Percentiles rank a stretch among this genome's conserved stretches.
These are phyloP conservation scores for Timandra comae DNA, from an alignment of 2,888 invertebrate genomes.

Conservation along the genomic window DNA sequence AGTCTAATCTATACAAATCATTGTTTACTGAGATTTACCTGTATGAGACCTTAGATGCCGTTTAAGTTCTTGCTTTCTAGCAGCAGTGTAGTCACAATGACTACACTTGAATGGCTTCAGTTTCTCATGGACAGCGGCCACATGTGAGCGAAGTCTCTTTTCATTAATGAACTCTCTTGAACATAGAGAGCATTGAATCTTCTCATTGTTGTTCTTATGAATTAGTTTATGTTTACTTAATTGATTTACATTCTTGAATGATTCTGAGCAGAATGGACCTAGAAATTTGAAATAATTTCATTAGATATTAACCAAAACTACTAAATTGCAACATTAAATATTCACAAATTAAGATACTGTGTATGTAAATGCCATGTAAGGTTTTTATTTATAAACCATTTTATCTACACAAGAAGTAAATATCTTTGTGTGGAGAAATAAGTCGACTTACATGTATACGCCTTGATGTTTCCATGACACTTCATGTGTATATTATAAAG, in stretches of 20 bases:
- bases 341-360: too few relatives aligned
- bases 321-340: too few relatives aligned
- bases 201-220: slow-evolving; percentile 61
- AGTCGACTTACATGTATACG: too few relatives aligned
- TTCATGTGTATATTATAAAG: slow-evolving; percentile 85
- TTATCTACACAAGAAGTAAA: too few relatives aligned
- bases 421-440: neutral
- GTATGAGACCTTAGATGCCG: slow-evolving; percentile 84
- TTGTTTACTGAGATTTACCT: too few relatives aligned
- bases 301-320: too few relatives aligned
- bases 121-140: slow-evolving; percentile 81
- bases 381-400: too few relatives aligned
- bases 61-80: slow-evolving; percentile 79
- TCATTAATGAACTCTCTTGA: slow-evolving; percentile 74
- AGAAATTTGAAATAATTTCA: slow-evolving; percentile 7
- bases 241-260: slow-evolving; percentile 88
- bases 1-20: too few relatives aligned
- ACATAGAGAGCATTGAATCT: slow-evolving; percentile 76
- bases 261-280: slow-evolving; percentile 82
- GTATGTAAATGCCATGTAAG: too few relatives aligned
- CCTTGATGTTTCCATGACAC: too few relatives aligned
- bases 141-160: slow-evolving; percentile 71
- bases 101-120: slow-evolving; percentile 80
- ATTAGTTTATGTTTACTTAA: slow-evolving; percentile 84
- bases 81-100: slow-evolving; percentile 81